Evolutionary conservation across 2,797 vertebrate species (phyloP).

Genomic region (Siniperca undulata): DNA sequence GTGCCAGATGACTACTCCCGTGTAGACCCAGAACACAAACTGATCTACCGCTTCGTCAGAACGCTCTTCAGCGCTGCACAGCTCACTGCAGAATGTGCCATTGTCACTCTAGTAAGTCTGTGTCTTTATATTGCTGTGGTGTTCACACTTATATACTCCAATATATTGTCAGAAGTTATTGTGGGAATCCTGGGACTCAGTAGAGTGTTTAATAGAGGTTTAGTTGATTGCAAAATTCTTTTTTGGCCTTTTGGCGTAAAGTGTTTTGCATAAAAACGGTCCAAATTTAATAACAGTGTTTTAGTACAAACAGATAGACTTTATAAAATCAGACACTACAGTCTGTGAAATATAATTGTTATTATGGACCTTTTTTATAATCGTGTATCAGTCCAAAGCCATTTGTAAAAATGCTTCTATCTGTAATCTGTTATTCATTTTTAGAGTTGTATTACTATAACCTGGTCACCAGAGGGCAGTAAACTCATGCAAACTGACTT

Average conservation of each 20-base stretch:
- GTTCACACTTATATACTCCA: not conserved
- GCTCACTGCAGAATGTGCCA: conserved; percentile 97
- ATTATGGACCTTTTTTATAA: not conserved
- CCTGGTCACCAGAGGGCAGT: conserved; percentile 75
- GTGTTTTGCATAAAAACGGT: not conserved
- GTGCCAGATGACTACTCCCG: conserved; percentile 92
- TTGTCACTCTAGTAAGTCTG: conserved; percentile 94
- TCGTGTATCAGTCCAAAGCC: not conserved
- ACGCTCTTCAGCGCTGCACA: conserved; percentile 96
- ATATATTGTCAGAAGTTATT: not conserved
- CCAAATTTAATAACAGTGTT: not conserved
- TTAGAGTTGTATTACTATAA: not conserved
- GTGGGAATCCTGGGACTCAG: not conserved
- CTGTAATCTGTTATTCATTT: not conserved
- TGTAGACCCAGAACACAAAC: conserved; percentile 94
- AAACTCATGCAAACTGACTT: conserved; percentile 8
- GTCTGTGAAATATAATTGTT: not conserved
- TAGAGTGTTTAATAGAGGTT: not conserved
- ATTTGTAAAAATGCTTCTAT: not conserved
- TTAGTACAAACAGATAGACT: not conserved
- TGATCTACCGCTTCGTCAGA: conserved; percentile 96
- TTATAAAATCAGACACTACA: not conserved
- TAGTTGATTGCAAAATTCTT: not conserved
- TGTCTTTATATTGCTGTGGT: not conserved
- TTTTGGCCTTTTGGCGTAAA: not conserved